Conservation (phyloP, 1,140 invertebrate genomes). For the Drosophila serrata region DNA sequence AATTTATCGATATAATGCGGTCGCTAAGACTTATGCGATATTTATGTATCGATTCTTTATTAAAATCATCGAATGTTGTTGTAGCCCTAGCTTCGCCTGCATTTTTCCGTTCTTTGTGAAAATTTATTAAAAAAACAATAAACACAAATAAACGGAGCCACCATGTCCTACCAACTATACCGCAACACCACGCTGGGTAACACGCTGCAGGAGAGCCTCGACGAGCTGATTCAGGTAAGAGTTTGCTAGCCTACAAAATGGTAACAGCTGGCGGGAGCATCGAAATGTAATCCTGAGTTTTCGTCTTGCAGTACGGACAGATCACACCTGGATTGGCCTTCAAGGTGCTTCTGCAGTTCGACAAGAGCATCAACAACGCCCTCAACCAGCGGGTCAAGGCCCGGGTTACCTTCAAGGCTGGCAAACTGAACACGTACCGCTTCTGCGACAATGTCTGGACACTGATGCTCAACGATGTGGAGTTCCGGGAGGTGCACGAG, state of each 20-base stretch:
- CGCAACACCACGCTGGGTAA: constrained; percentile 98
- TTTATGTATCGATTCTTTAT: no score
- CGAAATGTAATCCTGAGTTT: constrained; percentile 27
- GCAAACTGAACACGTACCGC: constrained; percentile 98
- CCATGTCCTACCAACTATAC: constrained; percentile 98
- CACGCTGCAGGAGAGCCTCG: constrained; percentile 97
- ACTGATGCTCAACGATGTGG: constrained; percentile 98
- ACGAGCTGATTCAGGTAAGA: constrained; percentile 94
- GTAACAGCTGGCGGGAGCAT: constrained; percentile 40
- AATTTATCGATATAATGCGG: no score
- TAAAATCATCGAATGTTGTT: background rate
- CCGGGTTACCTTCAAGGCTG: constrained; percentile 97
- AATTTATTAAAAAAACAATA: background rate
- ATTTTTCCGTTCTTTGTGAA: constrained; percentile 9
- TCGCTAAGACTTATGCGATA: no score
- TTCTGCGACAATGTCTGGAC: constrained; percentile 99
- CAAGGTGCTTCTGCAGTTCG: constrained; percentile 98
- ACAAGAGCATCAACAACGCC: constrained; percentile 98
- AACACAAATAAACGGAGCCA: background rate
- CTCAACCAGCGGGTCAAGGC: constrained; percentile 97
- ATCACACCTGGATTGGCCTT: constrained; percentile 96
- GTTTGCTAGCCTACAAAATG: constrained; percentile 42
- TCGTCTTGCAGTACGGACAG: constrained; percentile 94
- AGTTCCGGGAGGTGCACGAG: constrained; percentile 98
- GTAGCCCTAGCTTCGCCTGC: constrained; percentile 5